These are phyloP conservation scores for Euura saliciscinereae DNA, from an alignment of 1,140 invertebrate genomes.

Conservation along the genomic window DNA sequence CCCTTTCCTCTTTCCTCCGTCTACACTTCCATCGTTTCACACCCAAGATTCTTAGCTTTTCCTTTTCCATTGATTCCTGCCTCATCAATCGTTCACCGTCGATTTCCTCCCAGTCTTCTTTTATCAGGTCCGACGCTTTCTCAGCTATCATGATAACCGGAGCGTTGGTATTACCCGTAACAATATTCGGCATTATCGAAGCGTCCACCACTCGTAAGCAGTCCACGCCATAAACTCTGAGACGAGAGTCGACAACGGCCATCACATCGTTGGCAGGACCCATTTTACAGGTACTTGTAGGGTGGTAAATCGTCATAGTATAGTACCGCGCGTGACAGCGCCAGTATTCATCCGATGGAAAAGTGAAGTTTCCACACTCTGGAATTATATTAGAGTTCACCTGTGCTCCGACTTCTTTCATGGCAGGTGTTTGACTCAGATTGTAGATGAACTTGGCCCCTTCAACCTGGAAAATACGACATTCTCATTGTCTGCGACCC, in stretches of 20 bases:
- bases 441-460: slow-evolving; percentile 72
- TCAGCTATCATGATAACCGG: slow-evolving; percentile 75
- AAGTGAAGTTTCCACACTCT: slow-evolving; percentile 61
- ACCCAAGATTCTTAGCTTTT: neutral
- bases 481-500: slow-evolving; percentile 7
- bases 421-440: slow-evolving; percentile 67
- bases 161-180: slow-evolving; percentile 74
- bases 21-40: slow-evolving; percentile 1
- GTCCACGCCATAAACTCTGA: slow-evolving; percentile 66
- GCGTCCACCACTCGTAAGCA: slow-evolving; percentile 72
- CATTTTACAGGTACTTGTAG: slow-evolving; percentile 59
- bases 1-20: neutral
- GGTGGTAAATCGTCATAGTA: slow-evolving; percentile 74
- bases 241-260: slow-evolving; percentile 67
- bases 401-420: slow-evolving; percentile 68
- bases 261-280: slow-evolving; percentile 63
- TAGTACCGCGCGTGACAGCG: slow-evolving; percentile 72
- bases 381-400: slow-evolving; percentile 68
- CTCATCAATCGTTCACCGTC: slow-evolving; percentile 24
- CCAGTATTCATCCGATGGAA: slow-evolving; percentile 71
- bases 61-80: neutral
- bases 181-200: slow-evolving; percentile 74
- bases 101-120: slow-evolving; percentile 55
- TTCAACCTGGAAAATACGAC: slow-evolving; percentile 63
- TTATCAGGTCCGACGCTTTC: slow-evolving; percentile 71